Percentiles rank a stretch among this genome's conserved stretches.
phyloP scores from a whole-genome alignment of 2,797 vertebrate species.

The Bufotes viridis region DNA sequence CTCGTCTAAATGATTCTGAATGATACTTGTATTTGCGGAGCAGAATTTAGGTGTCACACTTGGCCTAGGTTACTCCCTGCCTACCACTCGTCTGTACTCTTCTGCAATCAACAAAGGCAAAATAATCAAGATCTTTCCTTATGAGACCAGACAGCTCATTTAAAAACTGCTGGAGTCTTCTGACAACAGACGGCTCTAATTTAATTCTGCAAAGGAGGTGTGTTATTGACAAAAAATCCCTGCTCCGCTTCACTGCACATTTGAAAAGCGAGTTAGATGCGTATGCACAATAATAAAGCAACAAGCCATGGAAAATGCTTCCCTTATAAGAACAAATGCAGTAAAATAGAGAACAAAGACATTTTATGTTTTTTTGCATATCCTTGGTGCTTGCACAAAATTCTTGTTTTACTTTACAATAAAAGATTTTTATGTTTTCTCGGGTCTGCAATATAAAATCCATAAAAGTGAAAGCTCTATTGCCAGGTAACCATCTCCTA shows the following conservation, averaged over 20 bases:
- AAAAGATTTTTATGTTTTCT: not conserved
- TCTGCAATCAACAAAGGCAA: slow-evolving; percentile 44
- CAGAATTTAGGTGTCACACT: not conserved
- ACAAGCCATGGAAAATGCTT: not conserved
- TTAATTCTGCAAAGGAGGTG: slow-evolving; percentile 28
- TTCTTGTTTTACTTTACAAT: not conserved
- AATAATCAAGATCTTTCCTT: slow-evolving; percentile 30
- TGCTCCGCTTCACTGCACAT: slow-evolving; percentile 22
- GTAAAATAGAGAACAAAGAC: slow-evolving; percentile 15
- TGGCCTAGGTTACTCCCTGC: not conserved
- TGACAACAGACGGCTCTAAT: slow-evolving; percentile 42
- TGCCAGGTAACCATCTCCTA: not conserved
- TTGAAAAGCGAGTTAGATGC: slow-evolving; percentile 5
- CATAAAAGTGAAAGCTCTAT: not conserved
- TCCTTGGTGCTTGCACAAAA: not conserved
- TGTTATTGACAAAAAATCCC: slow-evolving; percentile 17
- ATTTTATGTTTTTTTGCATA: not conserved
- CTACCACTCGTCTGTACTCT: slow-evolving; percentile 26
- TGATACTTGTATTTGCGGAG: not conserved
- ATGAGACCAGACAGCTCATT: slow-evolving; percentile 31
- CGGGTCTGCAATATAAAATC: not conserved
- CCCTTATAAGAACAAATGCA: slow-evolving; percentile 14
- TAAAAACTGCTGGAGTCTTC: slow-evolving; percentile 19
- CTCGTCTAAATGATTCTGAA: not conserved
- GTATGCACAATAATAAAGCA: slow-evolving; percentile 7